phyloP scores from a whole-genome alignment of 2,797 vertebrate species.

The Xiphophorus birchmanni region DNA sequence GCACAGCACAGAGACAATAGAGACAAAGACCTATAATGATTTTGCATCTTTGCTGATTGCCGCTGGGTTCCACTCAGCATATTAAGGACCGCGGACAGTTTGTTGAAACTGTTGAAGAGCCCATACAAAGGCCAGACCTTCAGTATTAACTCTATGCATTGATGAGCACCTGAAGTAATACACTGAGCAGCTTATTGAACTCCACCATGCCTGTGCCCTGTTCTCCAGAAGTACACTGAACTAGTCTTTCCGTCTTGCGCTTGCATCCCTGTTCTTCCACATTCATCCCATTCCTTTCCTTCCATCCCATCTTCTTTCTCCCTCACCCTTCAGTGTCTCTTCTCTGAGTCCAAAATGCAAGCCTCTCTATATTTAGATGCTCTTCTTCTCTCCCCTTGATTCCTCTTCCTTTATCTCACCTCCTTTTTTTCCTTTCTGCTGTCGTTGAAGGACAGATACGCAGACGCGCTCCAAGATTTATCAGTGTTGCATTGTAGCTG shows the following conservation, averaged over 20 bases:
- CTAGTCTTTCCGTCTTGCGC: slow-evolving; percentile 17
- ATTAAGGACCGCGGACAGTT: background rate
- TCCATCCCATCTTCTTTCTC: slow-evolving; percentile 46
- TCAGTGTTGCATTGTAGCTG: slow-evolving; percentile 64
- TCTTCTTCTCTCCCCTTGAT: slow-evolving; percentile 74
- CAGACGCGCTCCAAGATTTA: slow-evolving; percentile 65
- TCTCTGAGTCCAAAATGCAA: slow-evolving; percentile 71
- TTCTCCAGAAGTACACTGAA: slow-evolving; percentile 37
- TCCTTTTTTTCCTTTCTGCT: slow-evolving; percentile 59
- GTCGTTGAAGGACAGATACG: slow-evolving; percentile 73
- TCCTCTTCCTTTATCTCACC: slow-evolving; percentile 72
- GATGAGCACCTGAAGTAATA: slow-evolving; percentile 49
- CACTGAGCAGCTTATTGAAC: slow-evolving; percentile 34
- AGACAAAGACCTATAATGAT: slow-evolving; percentile 33
- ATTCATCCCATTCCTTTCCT: slow-evolving; percentile 21
- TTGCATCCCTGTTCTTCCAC: slow-evolving; percentile 31
- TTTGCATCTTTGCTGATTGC: slow-evolving; percentile 29
- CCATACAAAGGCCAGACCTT: slow-evolving; percentile 24
- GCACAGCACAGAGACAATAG: slow-evolving; percentile 12
- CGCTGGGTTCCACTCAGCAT: slow-evolving; percentile 23
- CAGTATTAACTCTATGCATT: slow-evolving; percentile 41
- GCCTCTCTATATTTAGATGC: slow-evolving; percentile 80
- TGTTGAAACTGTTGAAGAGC: slow-evolving; percentile 20
- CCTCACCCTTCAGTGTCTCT: slow-evolving; percentile 71
- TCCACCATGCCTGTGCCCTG: slow-evolving; percentile 34